Evolutionary conservation across 2,888 invertebrate genomes (phyloP).

Genomic region (Troilus luridus): DNA sequence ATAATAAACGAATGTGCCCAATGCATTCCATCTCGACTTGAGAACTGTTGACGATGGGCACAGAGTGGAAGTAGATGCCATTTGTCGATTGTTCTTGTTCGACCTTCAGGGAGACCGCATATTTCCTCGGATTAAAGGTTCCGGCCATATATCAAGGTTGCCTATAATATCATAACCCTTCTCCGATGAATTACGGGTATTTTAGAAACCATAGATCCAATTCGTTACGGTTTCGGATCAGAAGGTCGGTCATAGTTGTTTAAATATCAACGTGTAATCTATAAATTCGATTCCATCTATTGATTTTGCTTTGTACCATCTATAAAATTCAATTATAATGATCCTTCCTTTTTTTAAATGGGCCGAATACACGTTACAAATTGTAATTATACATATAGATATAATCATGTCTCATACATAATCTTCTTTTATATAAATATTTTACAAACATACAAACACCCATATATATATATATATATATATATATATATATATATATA

Average conservation of each 20-base stretch:
- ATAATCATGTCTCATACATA: too few species aligned
- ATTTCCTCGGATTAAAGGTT: slow-evolving; percentile 28
- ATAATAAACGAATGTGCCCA: too few species aligned
- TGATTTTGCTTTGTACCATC: not conserved
- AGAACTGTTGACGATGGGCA: not conserved
- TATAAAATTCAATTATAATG: not conserved
- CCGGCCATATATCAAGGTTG: slow-evolving; percentile 15
- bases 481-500: too few species aligned
- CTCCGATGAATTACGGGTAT: not conserved
- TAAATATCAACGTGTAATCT: not conserved
- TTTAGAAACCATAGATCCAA: not conserved
- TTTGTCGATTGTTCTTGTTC: not conserved
- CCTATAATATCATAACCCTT: not conserved
- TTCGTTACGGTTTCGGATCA: not conserved
- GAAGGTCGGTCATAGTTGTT: not conserved
- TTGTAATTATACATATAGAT: too few species aligned
- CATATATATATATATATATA: too few species aligned
- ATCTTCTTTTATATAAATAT: too few species aligned
- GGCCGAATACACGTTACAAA: too few species aligned
- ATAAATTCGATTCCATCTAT: not conserved
- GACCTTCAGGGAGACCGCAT: not conserved
- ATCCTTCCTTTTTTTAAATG: too few species aligned
- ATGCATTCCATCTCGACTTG: too few species aligned
- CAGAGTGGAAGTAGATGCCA: not conserved
- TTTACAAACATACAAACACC: too few species aligned